These are phyloP conservation scores for Muscina levida DNA, from an alignment of 2,888 invertebrate genomes.

Conservation along the genomic window DNA sequence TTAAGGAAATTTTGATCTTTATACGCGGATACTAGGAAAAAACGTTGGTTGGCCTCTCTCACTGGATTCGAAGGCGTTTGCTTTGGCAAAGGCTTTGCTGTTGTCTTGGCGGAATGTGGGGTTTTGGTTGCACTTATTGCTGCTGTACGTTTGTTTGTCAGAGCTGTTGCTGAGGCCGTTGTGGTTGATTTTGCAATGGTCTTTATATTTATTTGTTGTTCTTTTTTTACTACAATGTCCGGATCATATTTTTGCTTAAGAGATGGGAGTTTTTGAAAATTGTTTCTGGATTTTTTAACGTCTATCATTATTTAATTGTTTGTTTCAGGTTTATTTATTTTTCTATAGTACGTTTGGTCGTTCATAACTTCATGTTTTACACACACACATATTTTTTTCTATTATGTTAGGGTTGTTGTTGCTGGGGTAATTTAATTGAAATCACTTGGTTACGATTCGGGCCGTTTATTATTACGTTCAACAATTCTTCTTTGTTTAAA, in stretches of 20 bases:
- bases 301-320: constrained; percentile 76
- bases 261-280: constrained; percentile 75
- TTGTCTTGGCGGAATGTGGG: constrained; percentile 48
- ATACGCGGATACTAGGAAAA: constrained; percentile 75
- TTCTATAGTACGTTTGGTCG: not conserved
- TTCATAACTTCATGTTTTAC: constrained; percentile 34
- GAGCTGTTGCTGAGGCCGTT: constrained; percentile 49
- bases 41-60: constrained; percentile 74
- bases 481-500: not conserved
- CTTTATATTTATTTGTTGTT: constrained; percentile 36
- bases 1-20: constrained; percentile 78
- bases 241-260: constrained; percentile 71
- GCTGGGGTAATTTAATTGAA: constrained; percentile 33
- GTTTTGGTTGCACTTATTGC: constrained; percentile 43
- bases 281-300: constrained; percentile 75
- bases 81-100: constrained; percentile 20
- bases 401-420: constrained; percentile 21
- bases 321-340: constrained; percentile 52
- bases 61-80: constrained; percentile 71
- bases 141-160: constrained; percentile 51
- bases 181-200: constrained; percentile 49
- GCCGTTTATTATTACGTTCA: constrained; percentile 30
- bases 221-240: constrained; percentile 49
- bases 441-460: constrained; percentile 53
- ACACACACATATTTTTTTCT: constrained; percentile 68